A percentile compares a stretch with the other conserved stretches of the same genome.
These are phyloP conservation scores for Blastomussa wellsi DNA, from an alignment of 92 coral and sea anemone species.

Conservation along the genomic window DNA sequence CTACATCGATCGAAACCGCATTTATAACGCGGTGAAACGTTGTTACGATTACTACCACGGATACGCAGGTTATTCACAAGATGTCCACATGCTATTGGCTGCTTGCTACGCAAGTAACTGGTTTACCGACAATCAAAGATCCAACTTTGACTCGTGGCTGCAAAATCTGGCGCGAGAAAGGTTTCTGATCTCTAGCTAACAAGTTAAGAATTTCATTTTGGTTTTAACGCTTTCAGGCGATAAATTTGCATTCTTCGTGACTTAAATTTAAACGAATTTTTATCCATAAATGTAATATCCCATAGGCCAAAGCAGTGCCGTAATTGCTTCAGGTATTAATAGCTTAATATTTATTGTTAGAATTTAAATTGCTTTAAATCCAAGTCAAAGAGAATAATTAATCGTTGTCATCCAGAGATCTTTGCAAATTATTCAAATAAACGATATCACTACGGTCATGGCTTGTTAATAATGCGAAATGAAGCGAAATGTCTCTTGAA, in stretches of 20 bases:
- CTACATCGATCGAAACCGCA: slow-evolving; percentile 92
- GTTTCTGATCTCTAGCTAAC: slow-evolving; percentile 42
- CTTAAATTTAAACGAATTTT: neutral
- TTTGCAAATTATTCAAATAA: slow-evolving; percentile 10
- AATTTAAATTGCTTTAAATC: slow-evolving; percentile 11
- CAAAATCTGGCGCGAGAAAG: slow-evolving; percentile 68
- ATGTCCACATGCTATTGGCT: slow-evolving; percentile 94
- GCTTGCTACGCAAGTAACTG: slow-evolving; percentile 94
- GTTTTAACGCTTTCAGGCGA: slow-evolving; percentile 5
- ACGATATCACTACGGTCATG: neutral
- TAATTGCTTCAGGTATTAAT: slow-evolving; percentile 3
- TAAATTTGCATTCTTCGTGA: slow-evolving; percentile 39
- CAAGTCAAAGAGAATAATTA: slow-evolving; percentile 23
- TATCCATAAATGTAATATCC: neutral
- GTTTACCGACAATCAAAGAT: slow-evolving; percentile 95
- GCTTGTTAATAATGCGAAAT: slow-evolving; percentile 19
- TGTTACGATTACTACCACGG: slow-evolving; percentile 96
- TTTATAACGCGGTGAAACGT: slow-evolving; percentile 95
- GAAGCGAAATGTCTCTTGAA: neutral
- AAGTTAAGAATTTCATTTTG: neutral
- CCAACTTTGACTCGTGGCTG: slow-evolving; percentile 90
- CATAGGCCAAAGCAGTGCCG: neutral
- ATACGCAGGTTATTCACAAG: slow-evolving; percentile 96
- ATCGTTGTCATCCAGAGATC: slow-evolving; percentile 7
- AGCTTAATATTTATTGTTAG: slow-evolving; percentile 29